Percentiles rank a stretch among this genome's conserved stretches.
phyloP scores from a whole-genome alignment of 2,113 vertebrate genomes.

The Tyrannus savana region DNA sequence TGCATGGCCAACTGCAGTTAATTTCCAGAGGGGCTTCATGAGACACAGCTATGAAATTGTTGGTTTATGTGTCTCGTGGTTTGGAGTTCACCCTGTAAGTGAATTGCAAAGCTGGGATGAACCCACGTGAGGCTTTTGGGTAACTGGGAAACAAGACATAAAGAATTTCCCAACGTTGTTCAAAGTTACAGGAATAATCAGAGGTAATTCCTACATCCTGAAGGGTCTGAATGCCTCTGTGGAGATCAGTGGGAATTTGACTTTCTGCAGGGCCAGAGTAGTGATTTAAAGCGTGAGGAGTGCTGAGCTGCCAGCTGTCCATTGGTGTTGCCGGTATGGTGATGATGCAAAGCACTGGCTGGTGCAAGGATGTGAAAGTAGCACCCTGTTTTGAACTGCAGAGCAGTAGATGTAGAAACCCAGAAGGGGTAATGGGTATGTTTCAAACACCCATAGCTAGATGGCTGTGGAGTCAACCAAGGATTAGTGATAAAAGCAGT shows the following conservation, averaged over 20 bases:
- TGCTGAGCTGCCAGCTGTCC: background rate
- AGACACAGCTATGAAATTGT: background rate
- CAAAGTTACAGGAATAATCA: background rate
- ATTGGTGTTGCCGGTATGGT: background rate
- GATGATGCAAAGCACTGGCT: background rate
- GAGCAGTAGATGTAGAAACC: background rate
- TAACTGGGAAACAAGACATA: background rate
- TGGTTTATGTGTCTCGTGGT: background rate
- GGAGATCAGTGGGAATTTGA: background rate
- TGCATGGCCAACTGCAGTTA: background rate
- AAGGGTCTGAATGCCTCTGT: background rate
- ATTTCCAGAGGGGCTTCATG: background rate
- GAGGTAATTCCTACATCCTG: background rate
- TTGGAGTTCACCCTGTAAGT: background rate
- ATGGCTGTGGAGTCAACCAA: background rate
- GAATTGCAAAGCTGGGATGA: background rate
- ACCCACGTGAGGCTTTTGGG: fast-evolving
- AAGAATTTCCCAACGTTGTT: background rate
- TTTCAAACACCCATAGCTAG: background rate
- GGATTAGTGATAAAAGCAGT: background rate
- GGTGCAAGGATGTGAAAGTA: background rate
- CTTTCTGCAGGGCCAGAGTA: background rate
- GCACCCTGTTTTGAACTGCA: fast-evolving
- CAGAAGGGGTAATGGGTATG: background rate
- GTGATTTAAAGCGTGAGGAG: background rate